These are phyloP conservation scores for Tachyglossus aculeatus DNA, from an alignment of 2,797 vertebrate genomes.

Conservation along the genomic window DNA sequence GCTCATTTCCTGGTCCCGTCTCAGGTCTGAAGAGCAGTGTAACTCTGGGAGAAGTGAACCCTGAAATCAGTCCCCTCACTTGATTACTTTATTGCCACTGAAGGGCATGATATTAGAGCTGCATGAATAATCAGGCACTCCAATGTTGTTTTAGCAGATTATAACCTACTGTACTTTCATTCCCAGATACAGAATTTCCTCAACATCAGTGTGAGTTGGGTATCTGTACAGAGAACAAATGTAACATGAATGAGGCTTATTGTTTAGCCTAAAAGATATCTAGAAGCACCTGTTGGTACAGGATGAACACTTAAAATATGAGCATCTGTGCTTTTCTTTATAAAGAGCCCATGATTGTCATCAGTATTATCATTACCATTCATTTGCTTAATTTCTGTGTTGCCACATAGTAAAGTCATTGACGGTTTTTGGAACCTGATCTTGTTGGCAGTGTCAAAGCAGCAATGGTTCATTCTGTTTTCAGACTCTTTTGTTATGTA, in stretches of 20 bases:
- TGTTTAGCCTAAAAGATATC: too few species aligned
- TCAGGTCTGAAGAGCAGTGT: too few species aligned
- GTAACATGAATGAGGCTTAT: background rate
- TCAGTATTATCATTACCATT: background rate
- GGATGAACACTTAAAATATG: background rate
- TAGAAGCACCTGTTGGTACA: background rate
- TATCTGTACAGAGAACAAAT: background rate
- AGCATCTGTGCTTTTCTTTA: background rate
- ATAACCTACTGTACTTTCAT: background rate
- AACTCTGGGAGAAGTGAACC: too few species aligned
- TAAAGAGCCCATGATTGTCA: rapidly evolving
- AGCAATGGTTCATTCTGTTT: background rate
- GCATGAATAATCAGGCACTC: too few species aligned
- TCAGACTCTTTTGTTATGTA: background rate
- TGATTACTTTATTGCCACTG: too few species aligned
- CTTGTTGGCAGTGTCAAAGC: background rate
- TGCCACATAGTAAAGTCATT: background rate
- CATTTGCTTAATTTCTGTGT: background rate
- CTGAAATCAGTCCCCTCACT: too few species aligned
- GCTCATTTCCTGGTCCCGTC: too few species aligned
- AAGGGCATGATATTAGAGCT: too few species aligned
- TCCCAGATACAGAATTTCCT: background rate
- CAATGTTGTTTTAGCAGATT: background rate
- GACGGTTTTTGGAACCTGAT: too few species aligned
- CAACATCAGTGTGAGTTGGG: background rate